Percentiles rank a stretch among this genome's conserved stretches.
These are phyloP conservation scores for Aselliscus stoliczkanus DNA, from an alignment of 2,797 vertebrate species.

Conservation along the genomic window DNA sequence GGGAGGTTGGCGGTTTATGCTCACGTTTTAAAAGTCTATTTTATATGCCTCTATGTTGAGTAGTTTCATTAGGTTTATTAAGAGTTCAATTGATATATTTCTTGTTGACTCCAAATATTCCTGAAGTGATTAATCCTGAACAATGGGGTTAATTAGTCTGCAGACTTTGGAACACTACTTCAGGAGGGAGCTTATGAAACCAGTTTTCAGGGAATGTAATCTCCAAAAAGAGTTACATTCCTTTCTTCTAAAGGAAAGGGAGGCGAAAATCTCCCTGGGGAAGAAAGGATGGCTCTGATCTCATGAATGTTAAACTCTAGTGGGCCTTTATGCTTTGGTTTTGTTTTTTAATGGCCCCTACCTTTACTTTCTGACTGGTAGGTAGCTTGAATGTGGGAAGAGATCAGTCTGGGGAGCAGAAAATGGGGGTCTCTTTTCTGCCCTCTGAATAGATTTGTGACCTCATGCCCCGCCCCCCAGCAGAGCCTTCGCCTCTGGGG, in stretches of 20 bases:
- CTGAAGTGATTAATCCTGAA: conserved; percentile 61
- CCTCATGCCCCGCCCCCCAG: not conserved
- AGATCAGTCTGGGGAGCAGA: not conserved
- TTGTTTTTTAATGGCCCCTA: not conserved
- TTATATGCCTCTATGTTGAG: conserved; percentile 70
- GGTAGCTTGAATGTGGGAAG: conserved; percentile 23
- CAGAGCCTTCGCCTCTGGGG: not conserved
- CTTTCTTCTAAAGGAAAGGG: conserved; percentile 63
- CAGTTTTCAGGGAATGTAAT: conserved; percentile 43
- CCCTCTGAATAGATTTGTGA: not conserved
- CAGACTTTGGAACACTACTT: conserved; percentile 48
- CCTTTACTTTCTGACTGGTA: conserved; percentile 10
- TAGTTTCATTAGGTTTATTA: conserved; percentile 74
- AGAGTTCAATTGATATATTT: conserved; percentile 67
- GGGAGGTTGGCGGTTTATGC: conserved; percentile 56
- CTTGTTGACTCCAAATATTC: conserved; percentile 50
- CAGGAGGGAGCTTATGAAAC: conserved; percentile 60
- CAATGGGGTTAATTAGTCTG: conserved; percentile 72
- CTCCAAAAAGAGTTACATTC: conserved; percentile 49
- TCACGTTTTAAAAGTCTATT: conserved; percentile 68
- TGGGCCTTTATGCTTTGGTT: not conserved
- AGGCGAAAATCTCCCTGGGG: not conserved
- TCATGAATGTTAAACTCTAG: not conserved
- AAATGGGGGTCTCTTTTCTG: not conserved
- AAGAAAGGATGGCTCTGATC: conserved; percentile 27